These are phyloP conservation scores for Lathamus discolor DNA, from an alignment of 2,113 vertebrate species.

Conservation along the genomic window DNA sequence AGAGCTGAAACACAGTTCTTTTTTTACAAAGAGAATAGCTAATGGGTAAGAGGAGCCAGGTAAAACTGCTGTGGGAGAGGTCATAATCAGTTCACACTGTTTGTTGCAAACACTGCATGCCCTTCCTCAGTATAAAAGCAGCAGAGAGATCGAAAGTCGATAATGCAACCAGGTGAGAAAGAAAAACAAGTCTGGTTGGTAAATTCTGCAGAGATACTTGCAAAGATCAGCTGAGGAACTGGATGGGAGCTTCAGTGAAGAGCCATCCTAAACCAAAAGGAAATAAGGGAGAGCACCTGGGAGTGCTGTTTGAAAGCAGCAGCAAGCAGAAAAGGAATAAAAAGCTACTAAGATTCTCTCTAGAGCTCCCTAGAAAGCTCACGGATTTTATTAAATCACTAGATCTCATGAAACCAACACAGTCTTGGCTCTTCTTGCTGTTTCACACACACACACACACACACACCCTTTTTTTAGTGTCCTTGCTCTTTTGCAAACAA, in stretches of 20 bases:
- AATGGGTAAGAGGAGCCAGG: background rate
- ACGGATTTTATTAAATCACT: background rate
- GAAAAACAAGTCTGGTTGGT: background rate
- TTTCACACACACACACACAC: background rate
- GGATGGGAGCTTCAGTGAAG: background rate
- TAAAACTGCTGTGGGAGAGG: background rate
- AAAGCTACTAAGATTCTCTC: background rate
- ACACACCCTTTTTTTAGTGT: background rate
- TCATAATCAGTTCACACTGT: background rate
- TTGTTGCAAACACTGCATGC: background rate
- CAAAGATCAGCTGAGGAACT: background rate
- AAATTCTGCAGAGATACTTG: background rate
- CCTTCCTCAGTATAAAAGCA: background rate
- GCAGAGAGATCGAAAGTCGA: background rate
- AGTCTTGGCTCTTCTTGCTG: background rate
- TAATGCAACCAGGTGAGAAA: background rate
- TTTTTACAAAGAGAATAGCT: background rate
- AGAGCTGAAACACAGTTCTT: background rate
- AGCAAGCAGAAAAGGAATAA: background rate
- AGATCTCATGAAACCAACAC: background rate
- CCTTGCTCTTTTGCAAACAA: background rate
- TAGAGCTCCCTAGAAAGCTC: constrained; percentile 1
- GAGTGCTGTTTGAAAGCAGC: background rate
- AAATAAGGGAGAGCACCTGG: background rate
- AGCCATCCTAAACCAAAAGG: background rate